Conservation (phyloP, 2,113 vertebrate genomes). For the Syrmaticus mikado region DNA sequence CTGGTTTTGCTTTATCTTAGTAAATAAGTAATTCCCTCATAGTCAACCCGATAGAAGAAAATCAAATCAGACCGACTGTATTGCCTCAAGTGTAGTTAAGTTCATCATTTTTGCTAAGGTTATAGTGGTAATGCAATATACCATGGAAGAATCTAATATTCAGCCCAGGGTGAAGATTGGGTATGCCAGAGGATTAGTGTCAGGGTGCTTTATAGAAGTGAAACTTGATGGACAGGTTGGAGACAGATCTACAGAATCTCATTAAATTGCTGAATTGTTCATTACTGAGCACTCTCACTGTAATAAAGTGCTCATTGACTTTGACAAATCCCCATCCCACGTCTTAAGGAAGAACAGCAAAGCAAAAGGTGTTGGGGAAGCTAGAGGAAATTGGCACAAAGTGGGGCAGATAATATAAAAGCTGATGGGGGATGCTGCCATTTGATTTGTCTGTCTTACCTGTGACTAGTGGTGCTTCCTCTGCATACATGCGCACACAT, state of each 20-base stretch:
- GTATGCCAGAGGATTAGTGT: constrained; percentile 88
- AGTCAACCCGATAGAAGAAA: constrained; percentile 77
- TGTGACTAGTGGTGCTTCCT: constrained; percentile 6
- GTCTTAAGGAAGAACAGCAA: constrained; percentile 81
- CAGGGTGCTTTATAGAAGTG: constrained; percentile 87
- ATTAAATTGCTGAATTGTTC: constrained; percentile 90
- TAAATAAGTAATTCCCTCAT: constrained; percentile 83
- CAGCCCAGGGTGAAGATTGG: constrained; percentile 85
- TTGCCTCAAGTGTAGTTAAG: constrained; percentile 86
- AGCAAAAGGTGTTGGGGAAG: constrained; percentile 69
- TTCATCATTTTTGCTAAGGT: constrained; percentile 87
- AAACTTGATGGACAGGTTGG: constrained; percentile 87
- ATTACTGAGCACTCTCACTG: constrained; percentile 83
- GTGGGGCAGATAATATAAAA: constrained; percentile 74
- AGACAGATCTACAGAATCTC: constrained; percentile 89
- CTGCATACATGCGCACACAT: not conserved
- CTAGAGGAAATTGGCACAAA: constrained; percentile 75
- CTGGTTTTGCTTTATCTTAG: constrained; percentile 81
- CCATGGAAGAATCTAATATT: constrained; percentile 88
- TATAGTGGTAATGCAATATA: constrained; percentile 86
- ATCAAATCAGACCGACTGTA: constrained; percentile 83
- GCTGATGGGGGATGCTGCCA: constrained; percentile 1
- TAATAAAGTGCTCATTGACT: constrained; percentile 91
- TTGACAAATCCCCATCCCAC: constrained; percentile 85
- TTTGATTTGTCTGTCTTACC: constrained; percentile 66